Conservation (phyloP, 2,113 vertebrate species). For the Pampusana beccarii region DNA sequence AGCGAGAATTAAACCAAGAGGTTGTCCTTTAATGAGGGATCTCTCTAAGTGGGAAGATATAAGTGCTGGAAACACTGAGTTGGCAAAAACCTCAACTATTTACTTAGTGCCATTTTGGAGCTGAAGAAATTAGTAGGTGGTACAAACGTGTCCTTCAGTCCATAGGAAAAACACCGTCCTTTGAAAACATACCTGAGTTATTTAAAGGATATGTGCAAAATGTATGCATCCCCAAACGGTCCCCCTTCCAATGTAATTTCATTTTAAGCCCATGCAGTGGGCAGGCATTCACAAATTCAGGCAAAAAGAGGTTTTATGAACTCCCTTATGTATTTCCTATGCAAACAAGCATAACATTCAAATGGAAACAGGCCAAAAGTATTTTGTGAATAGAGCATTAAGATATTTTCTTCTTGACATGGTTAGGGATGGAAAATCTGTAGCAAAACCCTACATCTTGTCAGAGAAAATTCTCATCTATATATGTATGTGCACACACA, state of each 20-base stretch:
- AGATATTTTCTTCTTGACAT: constrained; percentile 37
- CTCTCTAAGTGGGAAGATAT: neutral
- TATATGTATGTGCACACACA: neutral
- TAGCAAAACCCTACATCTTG: neutral
- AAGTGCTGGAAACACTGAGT: neutral
- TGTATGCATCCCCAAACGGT: neutral
- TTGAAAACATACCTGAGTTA: neutral
- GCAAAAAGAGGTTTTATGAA: constrained; percentile 10
- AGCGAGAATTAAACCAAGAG: neutral
- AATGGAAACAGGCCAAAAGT: constrained; percentile 27
- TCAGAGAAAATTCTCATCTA: neutral
- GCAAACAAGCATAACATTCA: constrained; percentile 18
- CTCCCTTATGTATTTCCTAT: neutral
- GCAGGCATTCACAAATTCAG: neutral
- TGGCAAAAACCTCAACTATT: neutral
- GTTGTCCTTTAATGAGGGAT: neutral
- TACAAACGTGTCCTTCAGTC: neutral
- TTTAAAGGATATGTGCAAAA: neutral
- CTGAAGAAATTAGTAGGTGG: neutral
- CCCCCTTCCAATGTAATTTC: neutral
- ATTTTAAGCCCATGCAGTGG: neutral
- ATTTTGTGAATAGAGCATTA: constrained; percentile 38
- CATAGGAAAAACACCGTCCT: neutral
- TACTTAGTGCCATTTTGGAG: neutral
- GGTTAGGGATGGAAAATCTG: constrained; percentile 20